These are phyloP conservation scores for Peromyscus californicus DNA, from an alignment of 2,113 vertebrate species.

Conservation along the genomic window DNA sequence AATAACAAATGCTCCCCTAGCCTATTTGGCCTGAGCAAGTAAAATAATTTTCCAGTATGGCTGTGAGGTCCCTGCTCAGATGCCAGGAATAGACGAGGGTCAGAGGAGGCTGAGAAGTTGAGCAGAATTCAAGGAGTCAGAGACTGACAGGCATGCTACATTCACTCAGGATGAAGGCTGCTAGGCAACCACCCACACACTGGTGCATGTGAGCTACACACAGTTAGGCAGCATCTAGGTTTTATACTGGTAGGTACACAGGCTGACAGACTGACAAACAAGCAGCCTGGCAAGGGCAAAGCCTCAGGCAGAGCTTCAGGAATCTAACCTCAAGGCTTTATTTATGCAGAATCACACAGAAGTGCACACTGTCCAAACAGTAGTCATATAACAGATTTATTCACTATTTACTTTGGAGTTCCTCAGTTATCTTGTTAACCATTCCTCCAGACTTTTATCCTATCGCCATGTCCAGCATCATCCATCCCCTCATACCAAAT, in stretches of 20 bases:
- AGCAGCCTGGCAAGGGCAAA: background rate
- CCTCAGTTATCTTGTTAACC: background rate
- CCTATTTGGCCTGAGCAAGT: constrained; percentile 9
- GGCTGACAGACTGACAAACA: too few species aligned
- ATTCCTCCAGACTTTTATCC: background rate
- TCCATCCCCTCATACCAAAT: too few species aligned
- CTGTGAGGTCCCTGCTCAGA: background rate
- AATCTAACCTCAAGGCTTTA: background rate
- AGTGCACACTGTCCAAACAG: background rate
- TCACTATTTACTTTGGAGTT: too few species aligned
- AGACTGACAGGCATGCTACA: background rate
- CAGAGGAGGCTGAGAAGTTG: background rate
- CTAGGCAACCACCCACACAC: background rate
- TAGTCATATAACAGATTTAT: background rate
- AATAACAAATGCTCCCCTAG: constrained; percentile 37
- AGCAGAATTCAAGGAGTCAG: background rate
- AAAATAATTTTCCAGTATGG: constrained; percentile 3
- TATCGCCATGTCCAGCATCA: background rate
- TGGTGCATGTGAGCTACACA: background rate
- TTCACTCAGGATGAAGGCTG: background rate
- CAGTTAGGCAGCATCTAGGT: background rate
- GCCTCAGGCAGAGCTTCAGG: background rate
- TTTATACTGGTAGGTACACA: background rate
- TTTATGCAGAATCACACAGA: background rate
- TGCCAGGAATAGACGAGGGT: background rate